phyloP scores from a whole-genome alignment of 2,797 vertebrate genomes.

The Enteromius fasciolatus region DNA sequence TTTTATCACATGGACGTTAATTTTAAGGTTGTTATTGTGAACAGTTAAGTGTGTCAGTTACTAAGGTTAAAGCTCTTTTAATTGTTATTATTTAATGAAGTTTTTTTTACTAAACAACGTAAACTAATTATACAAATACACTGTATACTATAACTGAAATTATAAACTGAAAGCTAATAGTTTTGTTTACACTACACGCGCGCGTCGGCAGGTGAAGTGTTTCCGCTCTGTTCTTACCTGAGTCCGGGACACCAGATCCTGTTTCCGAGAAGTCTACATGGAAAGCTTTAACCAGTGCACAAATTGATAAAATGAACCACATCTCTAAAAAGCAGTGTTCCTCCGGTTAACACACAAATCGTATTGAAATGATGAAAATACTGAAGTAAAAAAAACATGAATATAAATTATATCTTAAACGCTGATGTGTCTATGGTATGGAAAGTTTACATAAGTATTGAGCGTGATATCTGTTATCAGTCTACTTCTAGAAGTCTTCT shows the following conservation, averaged over 20 bases:
- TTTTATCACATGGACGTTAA: background rate
- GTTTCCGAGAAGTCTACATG: slow-evolving; percentile 43
- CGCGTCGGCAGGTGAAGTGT: slow-evolving; percentile 9
- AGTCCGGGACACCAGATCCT: slow-evolving; percentile 51
- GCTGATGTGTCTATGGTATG: background rate
- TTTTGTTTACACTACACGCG: slow-evolving; percentile 14
- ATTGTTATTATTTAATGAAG: background rate
- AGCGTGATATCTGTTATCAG: slow-evolving; percentile 27
- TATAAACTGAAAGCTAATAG: background rate
- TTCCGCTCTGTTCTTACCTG: slow-evolving; percentile 62
- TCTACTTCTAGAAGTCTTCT: slow-evolving; percentile 30
- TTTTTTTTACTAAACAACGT: background rate
- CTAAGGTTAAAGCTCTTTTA: background rate
- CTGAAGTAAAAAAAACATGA: accelerated
- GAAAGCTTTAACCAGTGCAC: slow-evolving; percentile 40
- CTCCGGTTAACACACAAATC: background rate
- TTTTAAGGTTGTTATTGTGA: background rate
- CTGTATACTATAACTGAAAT: background rate
- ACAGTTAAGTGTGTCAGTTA: background rate
- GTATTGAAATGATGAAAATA: background rate
- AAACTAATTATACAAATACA: background rate
- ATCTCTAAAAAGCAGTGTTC: slow-evolving; percentile 28
- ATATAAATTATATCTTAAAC: background rate
- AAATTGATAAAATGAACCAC: slow-evolving; percentile 43
- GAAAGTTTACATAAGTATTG: background rate